Evolutionary conservation across 2,113 vertebrate genomes (phyloP).

Genomic region (Amazona guildingii): DNA sequence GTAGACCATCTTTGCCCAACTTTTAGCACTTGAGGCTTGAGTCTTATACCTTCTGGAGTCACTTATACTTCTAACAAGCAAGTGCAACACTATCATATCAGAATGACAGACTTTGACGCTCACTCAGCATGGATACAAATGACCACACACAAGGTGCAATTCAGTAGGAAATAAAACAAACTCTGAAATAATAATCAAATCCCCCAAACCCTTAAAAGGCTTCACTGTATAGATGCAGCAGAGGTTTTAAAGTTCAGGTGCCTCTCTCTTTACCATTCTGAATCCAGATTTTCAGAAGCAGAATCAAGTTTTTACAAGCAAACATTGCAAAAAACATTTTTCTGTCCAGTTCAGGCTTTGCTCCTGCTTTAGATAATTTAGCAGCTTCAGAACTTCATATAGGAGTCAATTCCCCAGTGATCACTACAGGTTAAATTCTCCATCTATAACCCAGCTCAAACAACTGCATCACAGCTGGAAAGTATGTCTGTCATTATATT

Average conservation of each 20-base stretch:
- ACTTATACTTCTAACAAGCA: constrained; percentile 2
- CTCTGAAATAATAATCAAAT: not conserved
- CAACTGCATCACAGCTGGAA: constrained; percentile 38
- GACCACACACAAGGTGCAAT: not conserved
- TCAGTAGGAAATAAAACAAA: not conserved
- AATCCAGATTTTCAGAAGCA: not conserved
- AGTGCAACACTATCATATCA: not conserved
- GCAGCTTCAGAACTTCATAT: not conserved
- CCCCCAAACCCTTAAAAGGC: not conserved
- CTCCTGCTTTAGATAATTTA: not conserved
- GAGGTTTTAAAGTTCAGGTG: not conserved
- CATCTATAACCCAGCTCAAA: not conserved
- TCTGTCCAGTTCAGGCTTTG: not conserved
- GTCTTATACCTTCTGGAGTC: constrained; percentile 5
- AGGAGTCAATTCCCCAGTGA: not conserved
- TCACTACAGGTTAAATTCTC: constrained; percentile 44
- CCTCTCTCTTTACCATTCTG: not conserved
- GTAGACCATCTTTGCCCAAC: not conserved
- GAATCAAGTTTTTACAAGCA: not conserved
- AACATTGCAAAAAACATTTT: not conserved
- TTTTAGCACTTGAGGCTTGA: not conserved
- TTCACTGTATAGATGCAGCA: not conserved
- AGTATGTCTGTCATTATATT: constrained; percentile 50
- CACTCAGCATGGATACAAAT: not conserved
- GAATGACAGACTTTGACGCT: constrained; percentile 28